Evolutionary conservation across 2,797 vertebrate species (phyloP).

Genomic region (Bradypus variegatus): DNA sequence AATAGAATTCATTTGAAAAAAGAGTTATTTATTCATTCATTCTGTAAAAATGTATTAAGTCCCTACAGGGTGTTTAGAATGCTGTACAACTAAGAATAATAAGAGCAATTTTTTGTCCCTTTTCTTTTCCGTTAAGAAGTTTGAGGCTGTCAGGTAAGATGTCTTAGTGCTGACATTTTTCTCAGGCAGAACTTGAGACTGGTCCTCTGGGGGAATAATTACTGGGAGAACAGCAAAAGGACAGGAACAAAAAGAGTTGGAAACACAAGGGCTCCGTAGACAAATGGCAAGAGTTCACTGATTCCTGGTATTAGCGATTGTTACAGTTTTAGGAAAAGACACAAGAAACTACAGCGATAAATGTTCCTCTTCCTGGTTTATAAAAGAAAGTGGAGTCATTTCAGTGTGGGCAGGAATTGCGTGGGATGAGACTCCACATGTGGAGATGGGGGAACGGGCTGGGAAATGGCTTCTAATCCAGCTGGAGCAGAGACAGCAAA

Average conservation of each 20-base stretch:
- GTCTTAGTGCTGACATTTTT: conserved; percentile 24
- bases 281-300: neutral
- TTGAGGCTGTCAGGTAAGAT: conserved; percentile 32
- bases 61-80: neutral
- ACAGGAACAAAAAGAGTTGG: neutral
- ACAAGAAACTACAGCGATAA: neutral
- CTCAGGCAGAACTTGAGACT: neutral
- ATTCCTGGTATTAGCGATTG: neutral
- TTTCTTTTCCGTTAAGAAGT: conserved; percentile 41
- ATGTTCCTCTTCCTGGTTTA: neutral
- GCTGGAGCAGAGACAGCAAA: neutral
- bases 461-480: neutral
- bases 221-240: neutral
- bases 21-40: neutral
- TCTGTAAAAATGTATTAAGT: neutral
- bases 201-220: conserved; percentile 13
- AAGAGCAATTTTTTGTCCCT: conserved; percentile 12
- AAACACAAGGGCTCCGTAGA: neutral
- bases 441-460: neutral
- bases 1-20: conserved; percentile 3
- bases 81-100: neutral
- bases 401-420: neutral
- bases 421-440: neutral
- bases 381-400: neutral
- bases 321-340: neutral